A percentile compares a stretch with the other conserved stretches of the same genome.
Evolutionary conservation across 1,140 invertebrate genomes (phyloP).

Genomic region (Oreohelix idahoensis): DNA sequence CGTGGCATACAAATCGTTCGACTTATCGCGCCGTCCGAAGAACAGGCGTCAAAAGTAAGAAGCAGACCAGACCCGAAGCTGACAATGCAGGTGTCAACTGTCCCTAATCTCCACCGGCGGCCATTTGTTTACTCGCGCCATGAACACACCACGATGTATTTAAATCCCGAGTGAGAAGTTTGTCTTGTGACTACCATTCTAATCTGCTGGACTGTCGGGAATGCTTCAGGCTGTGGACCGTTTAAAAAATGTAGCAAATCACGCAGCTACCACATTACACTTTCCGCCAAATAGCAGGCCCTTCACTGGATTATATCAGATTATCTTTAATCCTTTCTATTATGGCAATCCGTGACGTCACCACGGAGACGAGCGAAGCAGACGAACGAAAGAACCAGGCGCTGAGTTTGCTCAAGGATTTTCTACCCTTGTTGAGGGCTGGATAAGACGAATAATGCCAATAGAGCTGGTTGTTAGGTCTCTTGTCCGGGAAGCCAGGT

Average conservation of each 20-base stretch:
- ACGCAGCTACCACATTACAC: not conserved
- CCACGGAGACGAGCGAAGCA: not conserved
- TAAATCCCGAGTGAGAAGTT: not conserved
- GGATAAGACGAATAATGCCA: not conserved
- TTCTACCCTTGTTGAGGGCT: not conserved
- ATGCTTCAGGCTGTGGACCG: not conserved
- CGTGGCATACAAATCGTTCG: not conserved
- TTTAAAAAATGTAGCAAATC: not conserved
- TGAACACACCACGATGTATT: not conserved
- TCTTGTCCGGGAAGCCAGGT: not conserved
- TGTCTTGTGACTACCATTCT: not conserved
- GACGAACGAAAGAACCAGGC: not conserved
- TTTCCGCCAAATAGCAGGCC: not conserved
- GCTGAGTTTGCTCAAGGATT: not conserved
- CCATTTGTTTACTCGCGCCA: not conserved
- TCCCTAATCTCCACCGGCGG: not conserved
- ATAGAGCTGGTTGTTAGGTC: not conserved
- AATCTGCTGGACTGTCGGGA: not conserved
- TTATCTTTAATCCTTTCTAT: not conserved
- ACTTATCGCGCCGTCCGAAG: not conserved
- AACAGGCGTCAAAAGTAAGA: not conserved
- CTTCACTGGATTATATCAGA: not conserved
- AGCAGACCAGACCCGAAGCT: not conserved
- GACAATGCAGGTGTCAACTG: constrained; percentile 7
- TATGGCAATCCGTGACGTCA: constrained; percentile 8